Percentiles rank a stretch among this genome's conserved stretches.
phyloP scores from a whole-genome alignment of 1,140 invertebrate species.

The Metaphire vulgaris region DNA sequence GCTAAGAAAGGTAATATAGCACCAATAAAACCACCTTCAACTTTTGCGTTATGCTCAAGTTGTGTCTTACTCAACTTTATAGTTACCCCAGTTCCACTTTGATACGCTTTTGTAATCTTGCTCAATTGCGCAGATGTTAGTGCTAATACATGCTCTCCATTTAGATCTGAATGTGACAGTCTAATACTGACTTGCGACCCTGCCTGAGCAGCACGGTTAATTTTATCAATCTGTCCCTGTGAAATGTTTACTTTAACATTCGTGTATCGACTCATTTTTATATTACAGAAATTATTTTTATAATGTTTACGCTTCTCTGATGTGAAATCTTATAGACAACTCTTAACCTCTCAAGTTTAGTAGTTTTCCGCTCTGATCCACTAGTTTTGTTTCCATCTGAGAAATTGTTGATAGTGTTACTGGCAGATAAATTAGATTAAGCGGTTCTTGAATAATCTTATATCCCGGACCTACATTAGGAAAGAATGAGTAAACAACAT shows the following conservation, averaged over 20 bases:
- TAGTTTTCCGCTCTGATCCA: background rate
- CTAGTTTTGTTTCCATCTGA: background rate
- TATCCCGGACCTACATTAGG: background rate
- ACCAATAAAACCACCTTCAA: background rate
- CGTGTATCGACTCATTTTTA: constrained; percentile 1
- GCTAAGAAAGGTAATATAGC: background rate
- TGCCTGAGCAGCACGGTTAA: background rate
- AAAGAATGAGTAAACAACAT: background rate
- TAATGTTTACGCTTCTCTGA: background rate
- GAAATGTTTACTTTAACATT: background rate
- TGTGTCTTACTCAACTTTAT: background rate
- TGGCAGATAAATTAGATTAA: background rate
- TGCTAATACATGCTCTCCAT: background rate
- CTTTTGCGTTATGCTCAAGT: background rate
- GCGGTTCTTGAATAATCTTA: background rate
- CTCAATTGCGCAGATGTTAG: background rate
- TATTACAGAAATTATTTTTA: background rate
- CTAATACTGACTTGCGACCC: background rate
- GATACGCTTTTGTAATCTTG: background rate
- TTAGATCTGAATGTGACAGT: background rate
- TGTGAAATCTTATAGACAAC: background rate
- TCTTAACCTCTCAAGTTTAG: background rate
- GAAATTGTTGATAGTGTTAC: background rate
- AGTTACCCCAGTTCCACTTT: background rate
- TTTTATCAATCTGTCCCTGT: background rate